Evolutionary conservation across 2,797 vertebrate genomes (phyloP).

Genomic region (Todus mexicanus): DNA sequence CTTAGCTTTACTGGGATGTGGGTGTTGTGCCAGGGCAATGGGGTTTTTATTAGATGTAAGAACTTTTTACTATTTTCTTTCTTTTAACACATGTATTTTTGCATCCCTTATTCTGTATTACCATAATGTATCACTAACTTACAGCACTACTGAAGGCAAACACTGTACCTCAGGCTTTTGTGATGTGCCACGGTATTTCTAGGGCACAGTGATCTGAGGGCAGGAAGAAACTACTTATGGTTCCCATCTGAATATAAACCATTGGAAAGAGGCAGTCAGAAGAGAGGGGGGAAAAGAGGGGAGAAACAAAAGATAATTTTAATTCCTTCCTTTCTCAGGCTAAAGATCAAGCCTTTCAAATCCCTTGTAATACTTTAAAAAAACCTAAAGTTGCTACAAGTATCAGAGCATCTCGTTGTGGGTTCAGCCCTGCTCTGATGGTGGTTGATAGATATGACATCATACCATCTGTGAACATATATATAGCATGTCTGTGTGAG

Average conservation of each 20-base stretch:
- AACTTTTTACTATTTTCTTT: background rate
- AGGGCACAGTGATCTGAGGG: background rate
- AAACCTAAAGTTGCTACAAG: background rate
- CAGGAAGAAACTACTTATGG: background rate
- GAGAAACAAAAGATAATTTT: background rate
- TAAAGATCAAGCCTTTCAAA: background rate
- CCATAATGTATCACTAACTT: background rate
- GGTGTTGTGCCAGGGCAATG: background rate
- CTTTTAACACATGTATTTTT: background rate
- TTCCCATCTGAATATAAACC: background rate
- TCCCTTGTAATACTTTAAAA: background rate
- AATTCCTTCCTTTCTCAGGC: background rate
- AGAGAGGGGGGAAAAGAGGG: rapidly evolving
- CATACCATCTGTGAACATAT: background rate
- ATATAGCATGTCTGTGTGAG: background rate
- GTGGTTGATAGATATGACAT: background rate
- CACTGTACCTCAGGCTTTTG: background rate
- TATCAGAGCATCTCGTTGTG: background rate
- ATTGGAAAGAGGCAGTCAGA: background rate
- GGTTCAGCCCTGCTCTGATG: background rate
- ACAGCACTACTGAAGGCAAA: background rate
- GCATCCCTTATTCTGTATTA: background rate
- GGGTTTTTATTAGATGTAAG: background rate
- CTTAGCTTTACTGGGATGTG: background rate
- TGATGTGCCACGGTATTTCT: background rate